Evolutionary conservation across 2,797 vertebrate genomes (phyloP), one percentile per base, ranked within the genome.

Genomic region (Eutrigla gurnardus): DNA sequence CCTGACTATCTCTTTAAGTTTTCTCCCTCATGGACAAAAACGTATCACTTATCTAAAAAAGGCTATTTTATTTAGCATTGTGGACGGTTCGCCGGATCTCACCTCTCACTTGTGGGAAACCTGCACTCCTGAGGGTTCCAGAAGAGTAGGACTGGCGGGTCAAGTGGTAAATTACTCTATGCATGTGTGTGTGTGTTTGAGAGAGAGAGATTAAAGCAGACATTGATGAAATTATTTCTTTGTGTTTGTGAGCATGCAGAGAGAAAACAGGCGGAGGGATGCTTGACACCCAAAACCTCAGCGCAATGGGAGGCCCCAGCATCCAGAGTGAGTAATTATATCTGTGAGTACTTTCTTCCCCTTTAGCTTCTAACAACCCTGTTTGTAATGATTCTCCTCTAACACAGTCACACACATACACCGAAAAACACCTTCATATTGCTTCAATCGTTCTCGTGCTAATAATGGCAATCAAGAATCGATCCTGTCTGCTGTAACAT

Each of bases 251-350:
- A 80, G 86, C 77, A 74, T 13, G 25, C 69, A 17, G 74, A 79
- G 76, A 84, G 36, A 83, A 89, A 86, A 80, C 77, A 82, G 74
- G 73, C 86, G 88, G 85, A 36, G 17, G 73, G 82, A 75, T 64
- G 75, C 82, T 81, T 82, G 89, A 89, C 90, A 88, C 80, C 80
- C 45, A 13, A 83, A 84, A 86, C 88, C 82, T 66, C 62, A 47
- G 67, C 18, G 46, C 86, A 76, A 12, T 71, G 77, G 86, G 89
- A 82, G 89, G 82, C 73, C 80, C 63, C 35, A 3, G 63, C 36
- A 17, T 82, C n/a, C 37, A 82, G 76, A 37, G 63, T 86, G 90
- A 91, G 82, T 89, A 89, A 92, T 92, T 92, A 86, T 78, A 84
- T 63, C 85, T 88, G 78, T 40, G 86, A 90, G 83, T 43, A 67